phyloP scores from a whole-genome alignment of 2,888 invertebrate genomes.

The Drosophila setosimentum region DNA sequence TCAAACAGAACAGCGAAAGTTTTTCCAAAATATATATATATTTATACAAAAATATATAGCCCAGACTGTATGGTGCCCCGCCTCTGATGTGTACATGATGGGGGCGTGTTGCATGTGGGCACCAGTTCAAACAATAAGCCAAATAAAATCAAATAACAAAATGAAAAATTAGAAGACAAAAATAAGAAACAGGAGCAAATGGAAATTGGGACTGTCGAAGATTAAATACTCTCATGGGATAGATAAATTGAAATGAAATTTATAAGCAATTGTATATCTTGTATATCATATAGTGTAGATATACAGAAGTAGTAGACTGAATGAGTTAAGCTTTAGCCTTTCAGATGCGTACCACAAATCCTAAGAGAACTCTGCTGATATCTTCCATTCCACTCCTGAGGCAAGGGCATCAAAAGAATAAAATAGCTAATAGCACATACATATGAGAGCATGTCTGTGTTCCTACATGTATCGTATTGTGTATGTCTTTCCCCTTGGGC shows the following conservation, averaged over 20 bases:
- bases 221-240: slow-evolving; percentile 7
- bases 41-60: slow-evolving; percentile 4
- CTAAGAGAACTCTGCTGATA: not conserved
- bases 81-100: slow-evolving; percentile 8
- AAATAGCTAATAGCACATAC: slow-evolving; percentile 14
- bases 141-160: slow-evolving; percentile 21
- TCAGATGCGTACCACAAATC: not conserved
- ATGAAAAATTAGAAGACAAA: slow-evolving; percentile 10
- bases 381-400: not conserved
- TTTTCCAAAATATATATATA: slow-evolving; percentile 24
- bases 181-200: not conserved
- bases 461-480: slow-evolving; percentile 8
- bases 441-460: not conserved
- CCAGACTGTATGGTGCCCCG: slow-evolving; percentile 62
- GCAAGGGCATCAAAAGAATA: not conserved
- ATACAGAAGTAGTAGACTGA: not conserved
- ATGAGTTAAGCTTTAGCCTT: not conserved
- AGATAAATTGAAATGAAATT: not conserved
- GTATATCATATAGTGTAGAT: not conserved
- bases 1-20: slow-evolving; percentile 56
- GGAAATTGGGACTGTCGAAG: not conserved
- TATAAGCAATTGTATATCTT: not conserved
- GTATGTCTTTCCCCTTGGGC: slow-evolving; percentile 3
- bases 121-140: slow-evolving; percentile 22
- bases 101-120: slow-evolving; percentile 35